These are phyloP conservation scores for Sphaerophoria taeniata DNA, from an alignment of 2,888 invertebrate species.

Conservation along the genomic window DNA sequence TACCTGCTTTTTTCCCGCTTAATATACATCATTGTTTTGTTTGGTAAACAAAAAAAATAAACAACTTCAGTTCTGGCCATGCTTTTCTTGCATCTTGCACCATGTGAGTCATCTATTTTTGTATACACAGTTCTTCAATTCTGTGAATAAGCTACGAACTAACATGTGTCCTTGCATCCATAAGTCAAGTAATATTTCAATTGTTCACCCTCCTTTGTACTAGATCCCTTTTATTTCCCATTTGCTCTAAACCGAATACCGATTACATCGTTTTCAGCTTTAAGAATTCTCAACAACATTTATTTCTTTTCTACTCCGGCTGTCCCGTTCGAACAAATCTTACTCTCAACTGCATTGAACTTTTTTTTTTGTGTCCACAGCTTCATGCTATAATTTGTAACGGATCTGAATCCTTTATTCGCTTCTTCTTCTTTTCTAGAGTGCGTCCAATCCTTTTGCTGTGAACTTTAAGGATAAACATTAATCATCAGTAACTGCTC, in stretches of 20 bases:
- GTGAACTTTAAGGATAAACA: slow-evolving; percentile 66
- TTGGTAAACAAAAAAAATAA: too few species aligned
- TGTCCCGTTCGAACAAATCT: slow-evolving; percentile 68
- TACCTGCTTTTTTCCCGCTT: too few species aligned
- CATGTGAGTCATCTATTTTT: too few species aligned
- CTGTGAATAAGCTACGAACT: too few species aligned
- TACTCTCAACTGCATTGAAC: slow-evolving; percentile 50
- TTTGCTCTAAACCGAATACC: slow-evolving; percentile 22
- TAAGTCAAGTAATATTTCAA: too few species aligned
- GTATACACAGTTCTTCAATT: too few species aligned
- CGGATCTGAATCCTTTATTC: background rate
- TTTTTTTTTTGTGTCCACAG: slow-evolving; percentile 14
- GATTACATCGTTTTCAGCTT: slow-evolving; percentile 37
- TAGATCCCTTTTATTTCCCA: background rate
- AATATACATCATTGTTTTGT: too few species aligned
- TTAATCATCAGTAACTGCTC: slow-evolving; percentile 66
- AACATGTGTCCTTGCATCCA: too few species aligned
- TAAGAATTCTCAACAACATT: slow-evolving; percentile 60
- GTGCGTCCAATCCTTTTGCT: slow-evolving; percentile 59
- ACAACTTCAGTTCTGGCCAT: too few species aligned
- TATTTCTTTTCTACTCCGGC: slow-evolving; percentile 63
- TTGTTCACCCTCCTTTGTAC: background rate
- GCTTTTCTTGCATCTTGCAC: too few species aligned
- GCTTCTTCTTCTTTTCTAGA: slow-evolving; percentile 4
- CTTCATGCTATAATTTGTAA: slow-evolving; percentile 63